Conservation (phyloP, 2,797 vertebrate species). For the Perodicticus potto region DNA sequence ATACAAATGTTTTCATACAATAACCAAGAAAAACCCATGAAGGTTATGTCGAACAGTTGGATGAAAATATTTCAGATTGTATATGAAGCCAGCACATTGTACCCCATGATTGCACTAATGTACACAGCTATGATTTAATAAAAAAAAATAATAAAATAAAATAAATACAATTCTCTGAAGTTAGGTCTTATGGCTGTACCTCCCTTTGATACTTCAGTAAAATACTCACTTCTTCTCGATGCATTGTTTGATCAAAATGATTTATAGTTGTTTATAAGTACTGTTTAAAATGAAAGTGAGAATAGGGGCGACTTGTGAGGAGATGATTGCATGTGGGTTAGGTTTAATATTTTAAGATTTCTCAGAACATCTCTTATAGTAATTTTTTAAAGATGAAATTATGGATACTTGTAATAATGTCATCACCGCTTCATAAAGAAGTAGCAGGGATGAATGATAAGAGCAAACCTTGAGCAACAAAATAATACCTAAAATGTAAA, state of each 20-base stretch:
- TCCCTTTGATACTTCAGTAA: not conserved
- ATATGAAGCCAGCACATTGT: too few relatives aligned
- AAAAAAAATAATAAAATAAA: too few relatives aligned
- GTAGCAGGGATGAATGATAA: not conserved
- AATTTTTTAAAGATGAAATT: constrained; percentile 13
- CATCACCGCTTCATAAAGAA: not conserved
- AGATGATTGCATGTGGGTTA: not conserved
- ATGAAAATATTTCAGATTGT: too few relatives aligned
- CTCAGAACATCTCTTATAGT: not conserved
- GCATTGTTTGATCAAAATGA: not conserved
- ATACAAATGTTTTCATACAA: too few relatives aligned
- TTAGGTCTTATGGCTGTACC: not conserved
- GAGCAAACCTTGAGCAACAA: not conserved
- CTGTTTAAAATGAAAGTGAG: not conserved
- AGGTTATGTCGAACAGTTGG: too few relatives aligned
- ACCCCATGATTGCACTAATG: too few relatives aligned
- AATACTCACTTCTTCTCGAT: not conserved
- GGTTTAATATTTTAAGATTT: constrained; percentile 15
- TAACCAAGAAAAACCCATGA: too few relatives aligned
- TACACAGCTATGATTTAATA: too few relatives aligned
- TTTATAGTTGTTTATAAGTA: not conserved
- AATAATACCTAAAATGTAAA: not conserved
- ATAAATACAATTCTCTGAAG: not conserved
- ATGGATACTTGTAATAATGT: not conserved
- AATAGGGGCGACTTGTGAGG: not conserved